Evolutionary conservation across 2,797 vertebrate genomes (phyloP), one percentile per base, ranked within the genome.

Genomic region (Mus minutoides): DNA sequence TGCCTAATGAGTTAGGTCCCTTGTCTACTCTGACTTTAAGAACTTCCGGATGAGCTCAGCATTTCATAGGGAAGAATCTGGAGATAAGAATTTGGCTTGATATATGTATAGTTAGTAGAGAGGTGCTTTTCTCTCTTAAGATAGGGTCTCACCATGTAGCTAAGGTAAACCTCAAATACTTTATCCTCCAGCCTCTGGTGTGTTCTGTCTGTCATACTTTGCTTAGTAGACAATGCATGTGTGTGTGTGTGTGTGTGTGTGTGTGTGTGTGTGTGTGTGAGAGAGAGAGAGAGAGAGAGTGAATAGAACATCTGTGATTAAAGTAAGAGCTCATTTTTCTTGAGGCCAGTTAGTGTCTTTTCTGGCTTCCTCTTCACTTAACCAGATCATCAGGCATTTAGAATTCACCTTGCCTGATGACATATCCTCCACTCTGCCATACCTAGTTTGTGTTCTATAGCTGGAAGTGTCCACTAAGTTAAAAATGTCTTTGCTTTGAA

Each of bases 41-140:
- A 73, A 67, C 26, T 97, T 69, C 37, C 94, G 85, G 86, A 96
- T 86, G 46, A 92, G 69, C 52, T 97, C 62, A 89, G 93, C 96
- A 92, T 96, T 95, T 90, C 90, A 69, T 14, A 4, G 90, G 85
- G 87, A 96, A 24, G n/a, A 62, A 21, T 58, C 88, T 78, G 69
- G 52, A 62, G 56, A 90, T 73, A 58, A 58, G 54, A 97, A 29
- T 96, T 94, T 91, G 96, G 82, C 82, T 91, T 13, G 84, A 46
- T 93, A 2, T 40, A 77, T 22, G 82, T 67, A 1, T 58, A 58
- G 14, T 73, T n/a, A 75, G 69, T 19, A 40, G 69, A 56, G 52
- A 54, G 56, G 9, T 12, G 69, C 14, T 88, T 73, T 40, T 73
- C 14, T 56, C 34, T 43, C 21, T 43, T 31, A 14, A 76, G 26